Evolutionary conservation across 1,140 invertebrate species (phyloP).

Genomic region (Marisa cornuarietis): DNA sequence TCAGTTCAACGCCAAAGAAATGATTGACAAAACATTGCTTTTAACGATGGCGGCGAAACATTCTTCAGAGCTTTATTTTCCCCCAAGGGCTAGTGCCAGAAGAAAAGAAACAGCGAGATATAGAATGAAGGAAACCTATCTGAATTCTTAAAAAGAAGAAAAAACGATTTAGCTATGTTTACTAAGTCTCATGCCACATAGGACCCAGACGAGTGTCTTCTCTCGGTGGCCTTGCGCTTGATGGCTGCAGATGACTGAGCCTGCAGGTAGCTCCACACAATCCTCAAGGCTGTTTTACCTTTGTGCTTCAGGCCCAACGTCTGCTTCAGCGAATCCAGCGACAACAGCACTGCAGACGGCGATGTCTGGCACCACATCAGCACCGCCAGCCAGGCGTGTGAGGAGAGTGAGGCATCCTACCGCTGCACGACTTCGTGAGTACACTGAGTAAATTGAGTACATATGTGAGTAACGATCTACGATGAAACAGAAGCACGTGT

Average conservation of each 20-base stretch:
- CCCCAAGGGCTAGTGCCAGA: too few species aligned
- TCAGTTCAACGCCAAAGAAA: background rate
- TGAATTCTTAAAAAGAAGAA: too few species aligned
- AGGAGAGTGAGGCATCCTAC: conserved; percentile 40
- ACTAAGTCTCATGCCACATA: too few species aligned
- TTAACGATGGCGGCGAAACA: background rate
- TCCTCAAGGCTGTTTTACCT: background rate
- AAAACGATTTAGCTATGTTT: too few species aligned
- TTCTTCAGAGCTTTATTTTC: background rate
- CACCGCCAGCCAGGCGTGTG: conserved; percentile 33
- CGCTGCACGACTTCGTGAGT: conserved; percentile 44
- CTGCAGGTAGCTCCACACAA: too few species aligned
- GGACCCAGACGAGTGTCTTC: too few species aligned
- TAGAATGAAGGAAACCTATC: too few species aligned
- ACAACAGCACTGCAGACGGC: conserved; percentile 14
- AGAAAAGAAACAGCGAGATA: background rate
- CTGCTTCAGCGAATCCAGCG: conserved; percentile 14
- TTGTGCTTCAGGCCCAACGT: conserved; percentile 23
- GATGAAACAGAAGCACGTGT: background rate
- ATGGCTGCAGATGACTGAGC: too few species aligned
- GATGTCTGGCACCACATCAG: conserved; percentile 29
- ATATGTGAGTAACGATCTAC: too few species aligned
- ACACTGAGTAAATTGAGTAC: background rate
- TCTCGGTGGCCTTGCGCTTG: too few species aligned
- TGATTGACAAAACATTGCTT: background rate